A percentile compares a stretch with the other conserved stretches of the same genome.
phyloP scores from a whole-genome alignment of 2,888 invertebrate species.

The Agrochola lota region DNA sequence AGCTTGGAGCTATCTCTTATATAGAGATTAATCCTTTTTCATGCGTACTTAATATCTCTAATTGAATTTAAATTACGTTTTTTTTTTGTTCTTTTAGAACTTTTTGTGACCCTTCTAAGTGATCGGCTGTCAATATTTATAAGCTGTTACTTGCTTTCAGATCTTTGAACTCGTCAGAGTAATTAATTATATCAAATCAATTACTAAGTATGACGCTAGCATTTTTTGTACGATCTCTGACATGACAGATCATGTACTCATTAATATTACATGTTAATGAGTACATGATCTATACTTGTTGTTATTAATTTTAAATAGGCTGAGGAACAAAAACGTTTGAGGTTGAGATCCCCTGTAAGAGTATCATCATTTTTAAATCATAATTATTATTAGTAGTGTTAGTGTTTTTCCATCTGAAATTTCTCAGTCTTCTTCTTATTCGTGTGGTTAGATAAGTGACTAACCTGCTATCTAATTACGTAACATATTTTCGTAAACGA shows the following conservation, averaged over 20 bases:
- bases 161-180: conserved; percentile 56
- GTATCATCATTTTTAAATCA: background rate
- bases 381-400: background rate
- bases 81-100: conserved; percentile 11
- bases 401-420: background rate
- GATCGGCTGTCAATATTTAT: conserved; percentile 54
- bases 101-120: conserved; percentile 37
- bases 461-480: too few species aligned
- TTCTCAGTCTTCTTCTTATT: background rate
- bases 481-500: too few species aligned
- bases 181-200: conserved; percentile 61
- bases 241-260: background rate
- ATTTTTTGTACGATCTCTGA: conserved; percentile 34
- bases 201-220: conserved; percentile 53
- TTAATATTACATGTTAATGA: conserved; percentile 24
- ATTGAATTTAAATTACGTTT: conserved; percentile 31
- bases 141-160: conserved; percentile 28
- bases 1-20: too few species aligned
- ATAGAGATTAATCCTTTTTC: background rate
- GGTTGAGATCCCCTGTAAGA: background rate
- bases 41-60: conserved; percentile 20
- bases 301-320: conserved; percentile 14
- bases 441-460: too few species aligned
- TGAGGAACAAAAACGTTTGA: background rate
- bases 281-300: conserved; percentile 19